Percentiles rank a stretch among this genome's conserved stretches.
Evolutionary conservation across 2,113 vertebrate species (phyloP).

Genomic region (Cynopterus brachyotis): DNA sequence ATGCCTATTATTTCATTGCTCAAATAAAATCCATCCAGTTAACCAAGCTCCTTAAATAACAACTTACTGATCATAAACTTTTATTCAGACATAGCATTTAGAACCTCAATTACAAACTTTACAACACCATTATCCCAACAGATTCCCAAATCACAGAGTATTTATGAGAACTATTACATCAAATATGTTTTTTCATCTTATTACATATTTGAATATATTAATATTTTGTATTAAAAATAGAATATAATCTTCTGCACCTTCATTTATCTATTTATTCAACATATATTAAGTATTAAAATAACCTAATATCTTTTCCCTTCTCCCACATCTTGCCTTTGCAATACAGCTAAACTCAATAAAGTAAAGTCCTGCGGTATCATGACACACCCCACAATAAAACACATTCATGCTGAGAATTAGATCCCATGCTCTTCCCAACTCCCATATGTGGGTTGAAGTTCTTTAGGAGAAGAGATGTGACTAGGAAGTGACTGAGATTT

Average conservation of each 20-base stretch:
- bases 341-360: neutral
- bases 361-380: neutral
- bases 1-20: neutral
- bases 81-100: neutral
- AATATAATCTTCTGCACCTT: neutral
- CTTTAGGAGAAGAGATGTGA: neutral
- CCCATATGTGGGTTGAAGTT: neutral
- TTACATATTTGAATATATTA: neutral
- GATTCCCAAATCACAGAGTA: neutral
- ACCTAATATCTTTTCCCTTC: neutral
- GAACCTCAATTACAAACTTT: neutral
- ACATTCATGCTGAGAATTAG: too few species aligned
- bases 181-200: neutral
- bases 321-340: neutral
- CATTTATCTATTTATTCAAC: neutral
- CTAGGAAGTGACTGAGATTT: neutral
- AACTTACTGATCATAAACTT: neutral
- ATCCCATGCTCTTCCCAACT: neutral
- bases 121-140: neutral
- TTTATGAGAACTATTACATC: neutral
- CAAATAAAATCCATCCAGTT: neutral
- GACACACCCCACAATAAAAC: neutral
- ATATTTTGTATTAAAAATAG: slow-evolving; percentile 24
- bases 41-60: neutral
- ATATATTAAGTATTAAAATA: neutral